These are phyloP conservation scores for Trichogramma evanescens DNA, from an alignment of 2,888 invertebrate species.

Conservation along the genomic window DNA sequence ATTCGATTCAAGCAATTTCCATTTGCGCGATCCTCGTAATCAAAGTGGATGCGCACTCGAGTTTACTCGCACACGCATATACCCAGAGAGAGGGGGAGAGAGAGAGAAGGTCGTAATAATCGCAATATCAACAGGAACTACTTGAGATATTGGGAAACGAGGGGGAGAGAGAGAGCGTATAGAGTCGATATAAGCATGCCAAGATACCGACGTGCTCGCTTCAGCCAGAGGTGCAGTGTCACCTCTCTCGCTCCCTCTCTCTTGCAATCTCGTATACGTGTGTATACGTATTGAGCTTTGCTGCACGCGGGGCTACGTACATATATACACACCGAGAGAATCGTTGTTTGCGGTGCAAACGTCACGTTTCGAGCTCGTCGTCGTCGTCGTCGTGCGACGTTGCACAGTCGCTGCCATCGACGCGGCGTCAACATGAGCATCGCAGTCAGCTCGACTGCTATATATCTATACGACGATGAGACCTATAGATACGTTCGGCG, in stretches of 20 bases:
- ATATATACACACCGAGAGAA: slow-evolving; percentile 16
- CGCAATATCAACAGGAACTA: slow-evolving; percentile 17
- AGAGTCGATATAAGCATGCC: neutral
- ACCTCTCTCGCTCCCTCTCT: too few relatives aligned
- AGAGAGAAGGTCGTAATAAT: slow-evolving; percentile 16
- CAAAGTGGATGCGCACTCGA: too few relatives aligned
- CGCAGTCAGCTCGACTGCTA: too few relatives aligned
- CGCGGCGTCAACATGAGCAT: too few relatives aligned
- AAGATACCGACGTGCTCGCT: slow-evolving; percentile 5
- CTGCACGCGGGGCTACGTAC: neutral
- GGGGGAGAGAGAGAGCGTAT: neutral
- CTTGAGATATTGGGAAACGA: neutral
- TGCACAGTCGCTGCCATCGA: slow-evolving; percentile 6
- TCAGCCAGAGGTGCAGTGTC: too few relatives aligned
- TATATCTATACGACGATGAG: too few relatives aligned
- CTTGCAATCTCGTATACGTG: too few relatives aligned
- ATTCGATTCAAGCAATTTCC: too few relatives aligned
- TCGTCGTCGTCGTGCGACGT: slow-evolving; percentile 23
- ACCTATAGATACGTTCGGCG: too few relatives aligned
- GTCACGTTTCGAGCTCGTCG: slow-evolving; percentile 33
- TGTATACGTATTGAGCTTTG: too few relatives aligned
- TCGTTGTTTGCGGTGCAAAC: slow-evolving; percentile 35
- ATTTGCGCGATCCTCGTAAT: too few relatives aligned
- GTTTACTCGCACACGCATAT: too few relatives aligned
- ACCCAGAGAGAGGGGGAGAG: neutral